These are phyloP conservation scores for Periophthalmus modestus DNA, from an alignment of 2,113 vertebrate species.

Conservation along the genomic window DNA sequence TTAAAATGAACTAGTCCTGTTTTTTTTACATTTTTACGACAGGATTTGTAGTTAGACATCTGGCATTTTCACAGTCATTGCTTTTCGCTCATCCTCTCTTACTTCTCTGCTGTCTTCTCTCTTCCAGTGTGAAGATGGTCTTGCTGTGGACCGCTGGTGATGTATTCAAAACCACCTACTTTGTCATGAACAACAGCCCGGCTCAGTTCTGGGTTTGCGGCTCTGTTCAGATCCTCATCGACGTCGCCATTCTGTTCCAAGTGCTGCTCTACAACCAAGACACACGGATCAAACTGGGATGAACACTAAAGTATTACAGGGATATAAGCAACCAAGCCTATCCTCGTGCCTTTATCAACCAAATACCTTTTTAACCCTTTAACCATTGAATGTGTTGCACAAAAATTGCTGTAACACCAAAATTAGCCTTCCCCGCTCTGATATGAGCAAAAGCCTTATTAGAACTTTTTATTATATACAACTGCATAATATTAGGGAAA, in stretches of 20 bases:
- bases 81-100: neutral
- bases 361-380: neutral
- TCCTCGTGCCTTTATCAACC: neutral
- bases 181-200: constrained; percentile 78
- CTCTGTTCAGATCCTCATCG: constrained; percentile 76
- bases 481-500: neutral
- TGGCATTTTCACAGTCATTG: neutral
- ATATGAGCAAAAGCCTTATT: neutral
- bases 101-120: constrained; percentile 22
- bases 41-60: neutral
- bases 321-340: neutral
- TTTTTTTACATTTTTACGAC: neutral
- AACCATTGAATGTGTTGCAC: neutral
- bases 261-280: constrained; percentile 74
- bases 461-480: neutral
- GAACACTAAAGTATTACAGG: constrained; percentile 6
- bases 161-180: constrained; percentile 83
- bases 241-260: constrained; percentile 80
- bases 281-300: constrained; percentile 70
- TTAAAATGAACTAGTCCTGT: too few relatives aligned
- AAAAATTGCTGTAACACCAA: neutral
- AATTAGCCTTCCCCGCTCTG: constrained; percentile 2
- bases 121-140: constrained; percentile 83
- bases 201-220: constrained; percentile 82
- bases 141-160: constrained; percentile 81